Conservation (phyloP, 2,113 vertebrate genomes). For the Ancistrus triradiatus region DNA sequence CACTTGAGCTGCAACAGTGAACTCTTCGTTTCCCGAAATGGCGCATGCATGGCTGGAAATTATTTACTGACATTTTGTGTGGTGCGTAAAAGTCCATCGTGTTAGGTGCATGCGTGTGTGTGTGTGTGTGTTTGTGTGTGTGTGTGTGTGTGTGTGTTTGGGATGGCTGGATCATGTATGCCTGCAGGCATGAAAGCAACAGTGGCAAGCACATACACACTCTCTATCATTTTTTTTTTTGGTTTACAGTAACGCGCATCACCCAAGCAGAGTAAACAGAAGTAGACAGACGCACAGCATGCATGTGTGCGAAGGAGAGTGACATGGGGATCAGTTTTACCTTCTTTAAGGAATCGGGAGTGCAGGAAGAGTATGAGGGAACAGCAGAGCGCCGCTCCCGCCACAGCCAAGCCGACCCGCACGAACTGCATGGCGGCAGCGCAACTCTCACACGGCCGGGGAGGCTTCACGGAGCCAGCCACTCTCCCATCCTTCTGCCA, state of each 20-base stretch:
- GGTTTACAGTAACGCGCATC: too few relatives aligned
- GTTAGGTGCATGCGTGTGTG: not conserved
- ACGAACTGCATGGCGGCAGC: constrained; percentile 92
- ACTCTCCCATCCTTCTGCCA: constrained; percentile 56
- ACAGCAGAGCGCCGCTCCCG: constrained; percentile 94
- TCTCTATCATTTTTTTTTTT: too few relatives aligned
- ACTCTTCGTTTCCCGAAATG: not conserved
- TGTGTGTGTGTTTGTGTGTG: not conserved
- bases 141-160: not conserved
- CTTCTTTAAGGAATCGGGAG: constrained; percentile 94
- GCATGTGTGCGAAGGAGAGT: not conserved
- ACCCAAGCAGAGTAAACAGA: too few relatives aligned
- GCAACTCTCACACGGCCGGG: constrained; percentile 74
- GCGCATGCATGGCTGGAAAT: constrained; percentile 4
- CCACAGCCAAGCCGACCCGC: constrained; percentile 93
- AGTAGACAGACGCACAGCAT: not conserved
- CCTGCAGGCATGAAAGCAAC: too few relatives aligned
- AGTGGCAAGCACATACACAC: too few relatives aligned
- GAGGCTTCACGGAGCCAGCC: constrained; percentile 60
- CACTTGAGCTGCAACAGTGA: constrained; percentile 38
- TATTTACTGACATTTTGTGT: not conserved
- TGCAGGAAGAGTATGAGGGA: constrained; percentile 88
- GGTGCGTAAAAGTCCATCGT: constrained; percentile 6
- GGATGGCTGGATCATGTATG: not conserved
- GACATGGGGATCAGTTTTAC: constrained; percentile 68